These are phyloP conservation scores for Zophobas morio DNA, from an alignment of 1,140 invertebrate species.

Conservation along the genomic window DNA sequence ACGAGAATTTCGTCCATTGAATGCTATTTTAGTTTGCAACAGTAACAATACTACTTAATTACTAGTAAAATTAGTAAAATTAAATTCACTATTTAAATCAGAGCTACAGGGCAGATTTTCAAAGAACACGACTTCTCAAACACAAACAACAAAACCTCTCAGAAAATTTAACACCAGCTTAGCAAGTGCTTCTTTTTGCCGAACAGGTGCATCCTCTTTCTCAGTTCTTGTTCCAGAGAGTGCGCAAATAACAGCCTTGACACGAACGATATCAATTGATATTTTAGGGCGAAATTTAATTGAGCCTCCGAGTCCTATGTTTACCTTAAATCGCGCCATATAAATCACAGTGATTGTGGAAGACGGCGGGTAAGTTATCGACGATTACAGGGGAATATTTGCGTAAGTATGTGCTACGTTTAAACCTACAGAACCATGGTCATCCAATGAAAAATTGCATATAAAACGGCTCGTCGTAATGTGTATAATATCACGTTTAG, in stretches of 20 bases:
- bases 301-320: constrained; percentile 20
- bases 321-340: constrained; percentile 46
- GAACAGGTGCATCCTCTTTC: no score
- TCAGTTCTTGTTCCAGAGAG: neutral
- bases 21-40: no score
- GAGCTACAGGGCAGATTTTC: no score
- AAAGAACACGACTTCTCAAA: no score
- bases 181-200: no score
- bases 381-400: constrained; percentile 46
- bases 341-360: constrained; percentile 48
- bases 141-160: no score
- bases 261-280: constrained; percentile 11
- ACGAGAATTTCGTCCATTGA: no score
- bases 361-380: constrained; percentile 45
- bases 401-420: constrained; percentile 36
- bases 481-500: constrained; percentile 43
- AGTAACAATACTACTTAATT: no score
- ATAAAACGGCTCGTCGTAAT: constrained; percentile 45
- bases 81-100: no score
- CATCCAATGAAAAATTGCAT: constrained; percentile 49
- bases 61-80: no score
- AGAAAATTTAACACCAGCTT: no score
- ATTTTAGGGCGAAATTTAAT: constrained; percentile 27
- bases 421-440: constrained; percentile 43
- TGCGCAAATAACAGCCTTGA: neutral